A percentile compares a stretch with the other conserved stretches of the same genome.
These are phyloP conservation scores for Leptocoma aspasia DNA, from an alignment of 2,113 vertebrate genomes.

Conservation along the genomic window DNA sequence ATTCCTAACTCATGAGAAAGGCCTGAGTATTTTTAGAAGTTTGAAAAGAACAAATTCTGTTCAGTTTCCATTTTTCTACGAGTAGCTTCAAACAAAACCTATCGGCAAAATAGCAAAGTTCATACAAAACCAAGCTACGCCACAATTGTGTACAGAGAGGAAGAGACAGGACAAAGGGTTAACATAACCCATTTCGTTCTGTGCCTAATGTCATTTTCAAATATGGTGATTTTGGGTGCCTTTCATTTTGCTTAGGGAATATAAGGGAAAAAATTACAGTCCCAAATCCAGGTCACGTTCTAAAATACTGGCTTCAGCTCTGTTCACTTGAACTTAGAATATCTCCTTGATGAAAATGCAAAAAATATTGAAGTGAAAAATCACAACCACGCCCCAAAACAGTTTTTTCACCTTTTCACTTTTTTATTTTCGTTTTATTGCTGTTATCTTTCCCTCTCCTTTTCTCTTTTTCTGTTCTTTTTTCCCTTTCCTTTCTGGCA, in stretches of 20 bases:
- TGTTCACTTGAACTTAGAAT: background rate
- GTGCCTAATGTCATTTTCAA: background rate
- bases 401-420: background rate
- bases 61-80: background rate
- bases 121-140: background rate
- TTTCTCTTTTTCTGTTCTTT: background rate
- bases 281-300: too few relatives aligned
- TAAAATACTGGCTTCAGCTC: background rate
- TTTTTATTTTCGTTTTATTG: background rate
- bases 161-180: background rate
- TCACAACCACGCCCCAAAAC: background rate
- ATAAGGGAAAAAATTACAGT: background rate
- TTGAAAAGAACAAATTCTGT: conserved; percentile 35
- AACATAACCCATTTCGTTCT: background rate
- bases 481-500: conserved; percentile 5
- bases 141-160: background rate
- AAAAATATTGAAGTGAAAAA: background rate
- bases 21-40: conserved; percentile 65
- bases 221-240: background rate
- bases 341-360: background rate
- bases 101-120: background rate
- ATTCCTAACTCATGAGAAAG: conserved; percentile 67
- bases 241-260: background rate
- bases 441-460: background rate
- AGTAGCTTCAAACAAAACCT: background rate